Conservation (phyloP, 2,113 vertebrate genomes). For the Macquaria ambigua region DNA sequence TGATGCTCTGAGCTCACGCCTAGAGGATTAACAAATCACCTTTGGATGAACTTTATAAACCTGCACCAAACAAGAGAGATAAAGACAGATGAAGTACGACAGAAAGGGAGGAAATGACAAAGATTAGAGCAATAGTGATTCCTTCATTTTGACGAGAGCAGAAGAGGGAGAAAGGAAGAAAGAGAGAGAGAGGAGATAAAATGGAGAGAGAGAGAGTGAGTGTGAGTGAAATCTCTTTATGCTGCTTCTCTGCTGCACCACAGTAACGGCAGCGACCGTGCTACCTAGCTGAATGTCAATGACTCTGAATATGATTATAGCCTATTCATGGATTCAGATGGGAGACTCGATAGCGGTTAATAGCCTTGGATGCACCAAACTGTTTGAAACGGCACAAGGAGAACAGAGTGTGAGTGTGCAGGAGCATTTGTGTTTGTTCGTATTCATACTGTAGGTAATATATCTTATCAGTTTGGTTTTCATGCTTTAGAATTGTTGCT, state of each 20-base stretch:
- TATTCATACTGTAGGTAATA: not conserved
- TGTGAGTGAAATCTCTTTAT: constrained; percentile 33
- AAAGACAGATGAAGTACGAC: not conserved
- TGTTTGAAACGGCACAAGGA: constrained; percentile 45
- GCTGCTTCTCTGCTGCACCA: constrained; percentile 44
- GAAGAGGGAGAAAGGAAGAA: constrained; percentile 2
- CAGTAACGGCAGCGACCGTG: constrained; percentile 44
- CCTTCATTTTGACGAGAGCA: not conserved
- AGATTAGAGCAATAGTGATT: constrained; percentile 26
- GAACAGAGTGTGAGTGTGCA: constrained; percentile 23
- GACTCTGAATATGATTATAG: constrained; percentile 71
- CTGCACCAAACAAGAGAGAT: constrained; percentile 24
- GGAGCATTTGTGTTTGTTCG: not conserved
- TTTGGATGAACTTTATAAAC: constrained; percentile 56
- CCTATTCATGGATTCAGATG: constrained; percentile 72
- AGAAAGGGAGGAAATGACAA: constrained; percentile 18
- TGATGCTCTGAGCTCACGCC: constrained; percentile 22
- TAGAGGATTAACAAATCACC: constrained; percentile 56
- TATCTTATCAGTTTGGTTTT: not conserved
- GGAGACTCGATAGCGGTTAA: constrained; percentile 64
- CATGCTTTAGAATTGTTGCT: not conserved
- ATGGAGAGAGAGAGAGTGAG: constrained; percentile 4
- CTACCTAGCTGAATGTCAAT: constrained; percentile 73
- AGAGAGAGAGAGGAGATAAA: constrained; percentile 28
- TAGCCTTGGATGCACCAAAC: constrained; percentile 56